Conservation (phyloP, 2,113 vertebrate species). For the Lichenostomus cassidix region DNA sequence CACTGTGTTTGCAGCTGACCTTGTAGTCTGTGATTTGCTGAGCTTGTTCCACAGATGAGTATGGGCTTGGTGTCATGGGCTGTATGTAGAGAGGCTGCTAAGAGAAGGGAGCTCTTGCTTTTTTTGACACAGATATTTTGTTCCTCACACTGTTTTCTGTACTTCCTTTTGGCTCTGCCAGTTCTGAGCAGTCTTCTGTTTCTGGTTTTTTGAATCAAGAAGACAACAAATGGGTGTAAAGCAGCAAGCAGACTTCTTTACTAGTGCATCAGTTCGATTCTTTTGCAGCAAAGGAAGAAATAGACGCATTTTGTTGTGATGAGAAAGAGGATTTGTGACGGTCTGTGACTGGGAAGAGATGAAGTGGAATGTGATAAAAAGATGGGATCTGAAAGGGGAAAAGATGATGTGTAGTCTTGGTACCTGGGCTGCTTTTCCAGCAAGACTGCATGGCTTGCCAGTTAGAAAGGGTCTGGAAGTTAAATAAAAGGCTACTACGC, state of each 20-base stretch:
- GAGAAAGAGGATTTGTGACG: background rate
- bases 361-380: background rate
- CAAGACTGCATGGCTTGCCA: background rate
- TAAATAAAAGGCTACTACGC: background rate
- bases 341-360: background rate
- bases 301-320: background rate
- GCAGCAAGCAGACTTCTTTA: background rate
- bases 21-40: background rate
- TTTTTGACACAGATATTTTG: background rate
- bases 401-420: background rate
- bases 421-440: background rate
- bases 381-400: background rate
- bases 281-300: background rate
- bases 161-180: background rate
- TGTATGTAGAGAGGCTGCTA: background rate
- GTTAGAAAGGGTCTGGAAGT: background rate
- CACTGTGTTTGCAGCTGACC: background rate
- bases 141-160: background rate
- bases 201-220: background rate
- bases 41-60: background rate
- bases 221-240: background rate
- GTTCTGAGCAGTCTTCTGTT: background rate
- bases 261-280: background rate
- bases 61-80: background rate
- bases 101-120: background rate